Evolutionary conservation across 2,113 vertebrate species (phyloP).

Genomic region (Pelvicachromis taeniatus): DNA sequence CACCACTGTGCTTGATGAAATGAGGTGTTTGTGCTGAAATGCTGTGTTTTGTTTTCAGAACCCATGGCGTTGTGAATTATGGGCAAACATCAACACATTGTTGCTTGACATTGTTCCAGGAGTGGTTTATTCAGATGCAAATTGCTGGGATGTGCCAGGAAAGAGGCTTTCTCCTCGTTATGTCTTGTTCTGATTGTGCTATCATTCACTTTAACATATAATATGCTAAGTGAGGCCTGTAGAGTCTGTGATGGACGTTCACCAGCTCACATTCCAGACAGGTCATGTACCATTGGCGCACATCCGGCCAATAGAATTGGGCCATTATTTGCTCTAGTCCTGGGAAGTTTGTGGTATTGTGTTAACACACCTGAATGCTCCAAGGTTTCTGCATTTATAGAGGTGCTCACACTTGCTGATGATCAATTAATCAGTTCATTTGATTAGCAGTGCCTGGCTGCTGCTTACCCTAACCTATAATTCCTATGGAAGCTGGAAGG

Average conservation of each 20-base stretch:
- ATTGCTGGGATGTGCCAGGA: not conserved
- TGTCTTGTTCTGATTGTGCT: not conserved
- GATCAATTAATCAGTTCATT: not conserved
- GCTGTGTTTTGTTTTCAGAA: too few relatives aligned
- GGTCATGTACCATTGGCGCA: accelerated
- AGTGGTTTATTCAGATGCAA: not conserved
- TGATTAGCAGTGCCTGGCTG: not conserved
- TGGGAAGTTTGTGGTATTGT: not conserved
- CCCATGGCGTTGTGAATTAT: not conserved
- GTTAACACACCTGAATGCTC: not conserved
- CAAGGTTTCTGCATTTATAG: not conserved
- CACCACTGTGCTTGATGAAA: not conserved
- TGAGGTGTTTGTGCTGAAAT: too few relatives aligned
- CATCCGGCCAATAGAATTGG: accelerated
- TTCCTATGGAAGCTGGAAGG: not conserved
- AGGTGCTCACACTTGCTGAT: not conserved
- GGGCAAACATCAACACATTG: not conserved
- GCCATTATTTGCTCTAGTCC: not conserved
- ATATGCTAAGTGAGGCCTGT: not conserved
- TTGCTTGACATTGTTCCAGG: not conserved
- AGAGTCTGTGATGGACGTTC: not conserved
- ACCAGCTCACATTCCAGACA: not conserved
- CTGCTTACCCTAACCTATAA: not conserved
- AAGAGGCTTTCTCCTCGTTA: not conserved
- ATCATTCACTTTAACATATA: not conserved